Evolutionary conservation across 2,797 vertebrate species (phyloP), one percentile per base, ranked within the genome.

Genomic region (Babyrousa celebensis): DNA sequence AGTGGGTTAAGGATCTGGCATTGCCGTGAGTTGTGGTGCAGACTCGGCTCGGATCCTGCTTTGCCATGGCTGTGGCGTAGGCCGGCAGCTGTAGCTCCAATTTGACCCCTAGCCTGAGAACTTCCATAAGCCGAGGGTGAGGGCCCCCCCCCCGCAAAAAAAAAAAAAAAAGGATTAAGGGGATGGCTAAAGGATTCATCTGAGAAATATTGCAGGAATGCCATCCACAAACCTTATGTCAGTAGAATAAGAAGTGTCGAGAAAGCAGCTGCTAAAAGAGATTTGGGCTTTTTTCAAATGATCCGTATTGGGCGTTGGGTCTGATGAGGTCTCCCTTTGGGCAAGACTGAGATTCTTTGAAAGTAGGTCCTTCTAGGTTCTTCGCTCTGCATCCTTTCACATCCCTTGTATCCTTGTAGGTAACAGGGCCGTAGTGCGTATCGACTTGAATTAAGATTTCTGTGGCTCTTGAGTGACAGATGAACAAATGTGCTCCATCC

Each of bases 331-430:
- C 83, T 94, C 56, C 72, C 29, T 54, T 29, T n/a, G 2, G 92
- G 48, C 11, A 83, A 62, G 36, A 85, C 21, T 67, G 43, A 48
- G 60, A 27, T 95, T 97, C 86, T 95, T 97, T 96, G 93, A 95
- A 95, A 96, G 75, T 87, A 84, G 43, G 25, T 89, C 72, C 79
- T 54, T 89, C 43, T 56, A 36, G 56, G 32, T 63, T 92, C 48
- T 79, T 93, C 20, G 85, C 5, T 48, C 85, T 63, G 68, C 17
- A 4, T 74, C 21, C 78, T 36, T 95, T 91, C 29, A 68, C 62
- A 43, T 71, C 29, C 20, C 89, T 32, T 90, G 52, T 95, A 89
- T 70, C 62, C 68, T 89, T 62, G 40, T 58, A 3, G 78, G 1
- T 75, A 65, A 48, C 12, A 70, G 62, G n/a, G 43, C 78, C 75